Evolutionary conservation across 2,888 invertebrate species (phyloP).

Genomic region (Lepetodrilus schrolli): DNA sequence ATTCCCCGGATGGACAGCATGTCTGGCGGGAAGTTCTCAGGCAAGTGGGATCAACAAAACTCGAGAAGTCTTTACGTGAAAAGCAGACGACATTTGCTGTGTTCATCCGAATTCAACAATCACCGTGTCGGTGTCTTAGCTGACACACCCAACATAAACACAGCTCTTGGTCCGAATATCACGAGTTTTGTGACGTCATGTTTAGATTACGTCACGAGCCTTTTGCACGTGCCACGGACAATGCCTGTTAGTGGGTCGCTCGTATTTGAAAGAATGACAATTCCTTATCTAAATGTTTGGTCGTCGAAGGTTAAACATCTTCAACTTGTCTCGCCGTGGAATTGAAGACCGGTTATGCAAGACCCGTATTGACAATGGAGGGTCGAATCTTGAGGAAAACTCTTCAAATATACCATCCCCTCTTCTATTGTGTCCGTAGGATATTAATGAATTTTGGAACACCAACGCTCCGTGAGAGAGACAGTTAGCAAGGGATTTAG

Average conservation of each 20-base stretch:
- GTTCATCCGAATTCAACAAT: neutral
- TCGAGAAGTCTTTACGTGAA: neutral
- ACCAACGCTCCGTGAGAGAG: neutral
- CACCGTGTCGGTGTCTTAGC: neutral
- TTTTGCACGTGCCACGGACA: slow-evolving; percentile 14
- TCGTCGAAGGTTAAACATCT: neutral
- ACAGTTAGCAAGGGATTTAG: neutral
- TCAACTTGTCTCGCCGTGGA: neutral
- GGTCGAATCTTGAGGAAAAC: neutral
- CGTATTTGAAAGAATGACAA: slow-evolving; percentile 4
- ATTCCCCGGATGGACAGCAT: neutral
- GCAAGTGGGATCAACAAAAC: neutral
- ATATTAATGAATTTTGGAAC: slow-evolving; percentile 23
- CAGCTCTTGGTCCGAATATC: neutral
- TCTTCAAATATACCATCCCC: neutral
- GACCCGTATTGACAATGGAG: neutral
- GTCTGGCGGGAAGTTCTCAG: neutral
- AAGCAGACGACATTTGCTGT: slow-evolving; percentile 1
- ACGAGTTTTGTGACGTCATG: slow-evolving; percentile 19
- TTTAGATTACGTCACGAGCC: slow-evolving; percentile 1
- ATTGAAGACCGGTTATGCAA: slow-evolving; percentile 21
- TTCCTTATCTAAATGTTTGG: slow-evolving; percentile 26
- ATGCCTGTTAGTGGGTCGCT: neutral
- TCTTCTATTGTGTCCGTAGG: neutral
- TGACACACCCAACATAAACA: slow-evolving; percentile 4